Evolutionary conservation across 2,888 invertebrate species (phyloP).

Genomic region (Colostygia pectinataria): DNA sequence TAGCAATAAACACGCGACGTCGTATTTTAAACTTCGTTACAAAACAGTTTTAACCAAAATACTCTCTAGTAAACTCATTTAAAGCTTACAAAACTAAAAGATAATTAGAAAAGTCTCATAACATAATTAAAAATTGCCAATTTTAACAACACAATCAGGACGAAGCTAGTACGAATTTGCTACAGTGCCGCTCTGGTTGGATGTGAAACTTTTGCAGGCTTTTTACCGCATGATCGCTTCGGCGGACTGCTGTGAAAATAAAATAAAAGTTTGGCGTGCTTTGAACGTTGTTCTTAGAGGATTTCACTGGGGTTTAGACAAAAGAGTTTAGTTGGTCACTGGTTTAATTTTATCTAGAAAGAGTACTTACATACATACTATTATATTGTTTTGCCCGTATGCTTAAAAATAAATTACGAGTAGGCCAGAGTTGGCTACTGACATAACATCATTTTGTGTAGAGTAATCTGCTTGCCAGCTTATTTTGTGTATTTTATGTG

Average conservation of each 20-base stretch:
- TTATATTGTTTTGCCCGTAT: too few relatives aligned
- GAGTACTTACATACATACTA: too few relatives aligned
- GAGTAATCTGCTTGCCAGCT: too few relatives aligned
- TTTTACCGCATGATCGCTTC: slow-evolving; percentile 42
- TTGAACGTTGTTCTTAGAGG: slow-evolving; percentile 4
- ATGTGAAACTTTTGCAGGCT: slow-evolving; percentile 38
- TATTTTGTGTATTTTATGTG: too few relatives aligned
- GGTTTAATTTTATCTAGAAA: too few relatives aligned
- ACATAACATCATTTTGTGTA: too few relatives aligned
- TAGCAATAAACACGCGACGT: background rate
- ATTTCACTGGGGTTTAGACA: background rate
- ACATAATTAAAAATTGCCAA: slow-evolving; percentile 28
- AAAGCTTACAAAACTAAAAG: slow-evolving; percentile 21
- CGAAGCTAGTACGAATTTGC: slow-evolving; percentile 27
- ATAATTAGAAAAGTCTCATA: slow-evolving; percentile 21
- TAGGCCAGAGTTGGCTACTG: too few relatives aligned
- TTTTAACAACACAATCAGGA: slow-evolving; percentile 32
- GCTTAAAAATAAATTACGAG: too few relatives aligned
- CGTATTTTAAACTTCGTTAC: background rate
- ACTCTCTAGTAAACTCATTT: slow-evolving; percentile 15
- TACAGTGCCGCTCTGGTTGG: slow-evolving; percentile 20
- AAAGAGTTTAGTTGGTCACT: background rate
- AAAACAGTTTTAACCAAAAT: slow-evolving; percentile 4
- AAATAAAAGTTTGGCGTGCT: slow-evolving; percentile 8
- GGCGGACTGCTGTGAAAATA: slow-evolving; percentile 26